Conservation (phyloP, 2,888 invertebrate species). For the Drosophila infuscata region DNA sequence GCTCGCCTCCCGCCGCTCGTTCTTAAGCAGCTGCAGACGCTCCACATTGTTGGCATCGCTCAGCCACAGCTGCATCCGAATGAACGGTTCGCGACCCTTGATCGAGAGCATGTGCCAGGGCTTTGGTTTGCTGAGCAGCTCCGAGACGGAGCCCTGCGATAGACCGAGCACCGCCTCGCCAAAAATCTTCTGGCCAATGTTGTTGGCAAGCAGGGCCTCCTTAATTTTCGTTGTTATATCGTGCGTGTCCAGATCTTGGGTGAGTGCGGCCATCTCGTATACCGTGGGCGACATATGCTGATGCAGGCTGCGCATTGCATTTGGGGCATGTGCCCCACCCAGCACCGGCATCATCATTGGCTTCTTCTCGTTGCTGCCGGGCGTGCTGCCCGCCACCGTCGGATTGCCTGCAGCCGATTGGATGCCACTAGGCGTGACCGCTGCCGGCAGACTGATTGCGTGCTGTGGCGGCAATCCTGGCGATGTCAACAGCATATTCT, state of each 20-base stretch:
- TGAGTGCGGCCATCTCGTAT: slow-evolving; percentile 98
- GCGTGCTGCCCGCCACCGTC: slow-evolving; percentile 7
- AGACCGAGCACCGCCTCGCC: slow-evolving; percentile 98
- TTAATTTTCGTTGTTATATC: slow-evolving; percentile 98
- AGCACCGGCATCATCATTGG: slow-evolving; percentile 87
- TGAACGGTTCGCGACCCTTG: slow-evolving; percentile 98
- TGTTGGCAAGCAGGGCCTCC: slow-evolving; percentile 97
- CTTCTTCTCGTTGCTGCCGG: slow-evolving; percentile 83
- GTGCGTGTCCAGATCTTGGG: slow-evolving; percentile 98
- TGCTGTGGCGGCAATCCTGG: slow-evolving; percentile 92
- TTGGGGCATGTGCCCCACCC: slow-evolving; percentile 89
- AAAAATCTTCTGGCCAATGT: slow-evolving; percentile 99
- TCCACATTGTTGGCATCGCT: slow-evolving; percentile 98
- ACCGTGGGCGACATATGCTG: slow-evolving; percentile 97
- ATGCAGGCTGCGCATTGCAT: slow-evolving; percentile 90
- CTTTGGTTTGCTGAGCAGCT: slow-evolving; percentile 98
- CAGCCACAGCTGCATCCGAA: slow-evolving; percentile 98
- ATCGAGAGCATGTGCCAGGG: slow-evolving; percentile 99
- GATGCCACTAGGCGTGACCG: slow-evolving; percentile 70
- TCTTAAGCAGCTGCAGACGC: slow-evolving; percentile 94
- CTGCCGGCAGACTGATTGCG: slow-evolving; percentile 89
- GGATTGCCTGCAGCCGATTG: slow-evolving; percentile 37
- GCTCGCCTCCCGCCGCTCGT: slow-evolving; percentile 95
- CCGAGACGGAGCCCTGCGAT: slow-evolving; percentile 98
- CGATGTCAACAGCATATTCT: slow-evolving; percentile 89